These are phyloP conservation scores for Orthosia incerta DNA, from an alignment of 2,888 invertebrate species.

Conservation along the genomic window DNA sequence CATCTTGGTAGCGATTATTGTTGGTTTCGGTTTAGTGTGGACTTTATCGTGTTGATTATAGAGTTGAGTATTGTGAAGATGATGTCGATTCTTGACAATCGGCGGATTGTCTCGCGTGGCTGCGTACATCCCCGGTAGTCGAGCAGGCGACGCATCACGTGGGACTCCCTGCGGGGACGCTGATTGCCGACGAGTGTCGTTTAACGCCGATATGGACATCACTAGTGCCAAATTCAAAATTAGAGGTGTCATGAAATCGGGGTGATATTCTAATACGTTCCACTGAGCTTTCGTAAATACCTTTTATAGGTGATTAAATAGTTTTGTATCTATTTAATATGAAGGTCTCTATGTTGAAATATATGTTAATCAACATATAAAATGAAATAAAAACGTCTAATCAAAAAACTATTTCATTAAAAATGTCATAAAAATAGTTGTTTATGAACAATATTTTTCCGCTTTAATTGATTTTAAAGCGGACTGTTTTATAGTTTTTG, in stretches of 20 bases:
- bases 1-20: conserved; percentile 69
- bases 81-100: conserved; percentile 71
- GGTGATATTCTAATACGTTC: conserved; percentile 30
- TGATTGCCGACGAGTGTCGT: conserved; percentile 88
- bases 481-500: conserved; percentile 13
- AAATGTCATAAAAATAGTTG: conserved; percentile 42
- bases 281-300: conserved; percentile 18
- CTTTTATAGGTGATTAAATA: conserved; percentile 40
- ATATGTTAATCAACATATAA: conserved; percentile 35
- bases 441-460: conserved; percentile 48
- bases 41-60: conserved; percentile 45
- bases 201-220: conserved; percentile 84
- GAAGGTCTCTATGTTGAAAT: conserved; percentile 28
- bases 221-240: conserved; percentile 77
- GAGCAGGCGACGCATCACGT: conserved; percentile 78
- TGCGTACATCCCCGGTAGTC: conserved; percentile 77
- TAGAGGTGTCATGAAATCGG: conserved; percentile 62
- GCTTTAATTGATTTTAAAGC: conserved; percentile 28
- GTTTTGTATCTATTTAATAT: conserved; percentile 15
- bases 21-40: conserved; percentile 3
- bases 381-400: conserved; percentile 44
- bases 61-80: conserved; percentile 51
- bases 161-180: conserved; percentile 85
- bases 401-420: conserved; percentile 52
- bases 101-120: conserved; percentile 80